Evolutionary conservation across 1,140 invertebrate species (phyloP).

Genomic region (Marisa cornuarietis): DNA sequence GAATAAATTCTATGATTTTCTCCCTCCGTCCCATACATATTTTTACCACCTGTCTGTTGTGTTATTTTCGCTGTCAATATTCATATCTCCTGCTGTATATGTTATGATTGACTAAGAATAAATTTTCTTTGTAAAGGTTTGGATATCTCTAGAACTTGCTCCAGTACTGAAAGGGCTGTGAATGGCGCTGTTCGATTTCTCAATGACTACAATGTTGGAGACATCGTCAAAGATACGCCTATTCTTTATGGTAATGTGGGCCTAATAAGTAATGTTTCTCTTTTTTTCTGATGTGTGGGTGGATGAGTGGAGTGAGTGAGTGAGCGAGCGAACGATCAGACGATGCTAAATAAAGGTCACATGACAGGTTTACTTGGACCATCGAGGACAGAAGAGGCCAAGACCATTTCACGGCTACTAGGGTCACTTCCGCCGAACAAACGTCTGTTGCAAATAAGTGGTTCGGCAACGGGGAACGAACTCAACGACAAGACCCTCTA

Average conservation of each 20-base stretch:
- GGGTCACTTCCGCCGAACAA: not conserved
- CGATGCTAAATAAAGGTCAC: too few species aligned
- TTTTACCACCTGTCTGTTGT: not conserved
- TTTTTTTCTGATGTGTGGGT: too few species aligned
- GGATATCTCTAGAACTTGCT: too few species aligned
- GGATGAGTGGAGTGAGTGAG: too few species aligned
- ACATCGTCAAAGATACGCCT: too few species aligned
- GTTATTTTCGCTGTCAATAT: not conserved
- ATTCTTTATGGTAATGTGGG: too few species aligned
- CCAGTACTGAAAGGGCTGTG: too few species aligned
- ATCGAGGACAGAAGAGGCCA: not conserved
- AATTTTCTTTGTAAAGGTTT: too few species aligned
- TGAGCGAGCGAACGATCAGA: too few species aligned
- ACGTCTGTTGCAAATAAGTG: not conserved
- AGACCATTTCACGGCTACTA: not conserved
- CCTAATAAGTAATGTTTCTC: too few species aligned
- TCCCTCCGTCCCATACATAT: not conserved
- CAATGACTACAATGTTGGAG: too few species aligned
- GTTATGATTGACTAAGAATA: not conserved
- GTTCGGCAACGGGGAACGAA: not conserved
- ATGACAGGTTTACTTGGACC: not conserved
- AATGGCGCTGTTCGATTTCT: too few species aligned
- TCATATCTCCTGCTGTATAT: not conserved
- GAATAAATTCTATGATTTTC: not conserved
- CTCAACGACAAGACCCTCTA: conserved; percentile 4